Base-by-base conservation (phyloP, 2,113 vertebrate genomes). In the Nyctereutes procyonoides region DNA sequence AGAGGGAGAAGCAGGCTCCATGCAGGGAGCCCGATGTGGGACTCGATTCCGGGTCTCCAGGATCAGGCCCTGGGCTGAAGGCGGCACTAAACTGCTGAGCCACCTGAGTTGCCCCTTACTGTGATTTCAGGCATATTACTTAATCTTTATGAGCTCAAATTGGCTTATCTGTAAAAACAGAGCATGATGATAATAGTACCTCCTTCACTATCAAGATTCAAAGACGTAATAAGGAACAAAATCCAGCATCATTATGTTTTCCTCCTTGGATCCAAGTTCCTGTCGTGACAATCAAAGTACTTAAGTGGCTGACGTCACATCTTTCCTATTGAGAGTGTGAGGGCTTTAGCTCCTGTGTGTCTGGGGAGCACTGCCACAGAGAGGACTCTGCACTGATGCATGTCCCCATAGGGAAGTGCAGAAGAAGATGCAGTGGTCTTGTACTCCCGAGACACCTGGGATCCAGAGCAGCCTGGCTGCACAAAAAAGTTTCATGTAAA, bases 401-500 rank as follows among this genome's bases (percentile, higher is more conserved):
- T 62, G 12, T 51, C 12, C 48, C 71, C n/a, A 10, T 14, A 60
- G 92, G 80, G 48, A 88, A 35, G 71, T 26, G 16, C 79, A 56
- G 74, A 48, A 88, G 53, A 55, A 28, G 4, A 60, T 58, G 53
- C n/a, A 11, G 76, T 77, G 93, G 63, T 35, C 92, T 60, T 90
- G 24, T 48, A 71, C 76, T 71, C 1, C 0, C 65, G 84, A 38
- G 96, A 55, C 95, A 82, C 38, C 5, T 77, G 16, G 51, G 55
- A 95, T 95, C 38, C 10, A 83, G 90, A 12, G 80, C 92, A 71
- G 90, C 65, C 71, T 32, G 77, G 92, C 79, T 97, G 92, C 86
- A 76, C 92, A 67, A 95, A 83, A 92, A 97, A 96, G 69, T 90
- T 96, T 93, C 95, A 97, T 90, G 92, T 92, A 88, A 90, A 97